Evolutionary conservation across 2,888 invertebrate genomes (phyloP), one percentile per base, ranked within the genome.

Genomic region (Perdita meconis): DNA sequence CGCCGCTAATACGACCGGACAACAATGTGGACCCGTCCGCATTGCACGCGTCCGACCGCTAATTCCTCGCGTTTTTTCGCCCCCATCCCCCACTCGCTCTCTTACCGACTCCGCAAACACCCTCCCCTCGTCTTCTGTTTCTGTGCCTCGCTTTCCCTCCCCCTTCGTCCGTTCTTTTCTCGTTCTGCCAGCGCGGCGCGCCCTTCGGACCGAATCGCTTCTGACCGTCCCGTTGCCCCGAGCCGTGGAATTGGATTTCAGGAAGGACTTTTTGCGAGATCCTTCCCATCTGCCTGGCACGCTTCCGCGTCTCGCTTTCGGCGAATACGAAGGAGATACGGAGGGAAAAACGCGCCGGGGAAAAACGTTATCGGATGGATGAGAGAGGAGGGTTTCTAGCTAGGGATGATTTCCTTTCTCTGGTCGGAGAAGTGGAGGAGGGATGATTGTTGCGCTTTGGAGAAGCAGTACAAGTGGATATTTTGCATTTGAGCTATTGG

Each of bases 21-120:
- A 91, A 91, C 91, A 91, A 91, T 91, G 87, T 89, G 68, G 68
- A 82, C 78, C 81, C 84, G 86, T 89, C 87, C 88, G 86, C 87
- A 84, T 88, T 89, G 90, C 90, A 90, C 90, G 89, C 90, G 90
- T 89, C 89, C 88, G 82, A 87, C 90, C 90, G 87, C 92, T 89
- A 90, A 90, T 91, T 91, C 90, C 87, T 87, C 82, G 64, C 73
- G 80, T 84, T 85, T 80, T 76, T 81, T 83, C 67, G 55, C 70
- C 59, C 66, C 69, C 70, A 68, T 24, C 42, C 63, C 53, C 26
- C 53, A 34, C 42, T 30, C 67, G 68, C 57, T 63, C 61, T 74
- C 67, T 59, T 40, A 70, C 68, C 68, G 34, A 42, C 63, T 61
- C 51, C 44, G 2, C 40, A 22, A 59, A 55, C 55, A 71, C 51